Evolutionary conservation across 2,113 vertebrate species (phyloP).

Genomic region (Mystacornis crossleyi): DNA sequence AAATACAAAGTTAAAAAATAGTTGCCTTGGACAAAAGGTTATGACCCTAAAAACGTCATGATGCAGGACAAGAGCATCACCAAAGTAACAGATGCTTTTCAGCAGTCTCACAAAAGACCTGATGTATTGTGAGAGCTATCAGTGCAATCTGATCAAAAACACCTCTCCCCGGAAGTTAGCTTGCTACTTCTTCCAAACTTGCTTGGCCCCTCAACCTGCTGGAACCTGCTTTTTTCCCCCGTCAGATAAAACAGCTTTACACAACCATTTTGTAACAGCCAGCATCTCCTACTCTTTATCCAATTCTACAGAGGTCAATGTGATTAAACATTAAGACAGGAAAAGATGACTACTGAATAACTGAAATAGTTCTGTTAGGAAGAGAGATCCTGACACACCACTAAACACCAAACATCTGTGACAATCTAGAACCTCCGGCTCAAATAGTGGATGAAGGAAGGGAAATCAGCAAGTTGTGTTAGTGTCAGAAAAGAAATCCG

Average conservation of each 20-base stretch:
- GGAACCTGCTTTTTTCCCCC: not conserved
- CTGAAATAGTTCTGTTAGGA: not conserved
- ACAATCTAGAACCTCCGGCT: not conserved
- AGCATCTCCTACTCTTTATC: not conserved
- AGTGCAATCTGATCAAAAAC: not conserved
- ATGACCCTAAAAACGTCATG: not conserved
- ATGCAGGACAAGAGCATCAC: not conserved
- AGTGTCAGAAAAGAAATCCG: not conserved
- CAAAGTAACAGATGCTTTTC: not conserved
- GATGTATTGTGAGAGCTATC: not conserved
- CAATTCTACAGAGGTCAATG: not conserved
- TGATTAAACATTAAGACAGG: not conserved
- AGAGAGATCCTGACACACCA: not conserved
- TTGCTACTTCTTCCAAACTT: not conserved
- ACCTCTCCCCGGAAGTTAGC: not conserved
- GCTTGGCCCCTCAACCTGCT: not conserved
- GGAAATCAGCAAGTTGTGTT: not conserved
- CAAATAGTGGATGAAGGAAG: not conserved
- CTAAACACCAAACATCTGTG: not conserved
- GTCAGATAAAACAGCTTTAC: not conserved
- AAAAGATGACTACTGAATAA: not conserved
- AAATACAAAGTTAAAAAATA: not conserved
- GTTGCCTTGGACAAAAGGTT: not conserved
- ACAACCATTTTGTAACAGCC: not conserved
- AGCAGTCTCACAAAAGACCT: not conserved